These are phyloP conservation scores for Aricia agestis DNA, from an alignment of 1,140 invertebrate species.

Conservation along the genomic window DNA sequence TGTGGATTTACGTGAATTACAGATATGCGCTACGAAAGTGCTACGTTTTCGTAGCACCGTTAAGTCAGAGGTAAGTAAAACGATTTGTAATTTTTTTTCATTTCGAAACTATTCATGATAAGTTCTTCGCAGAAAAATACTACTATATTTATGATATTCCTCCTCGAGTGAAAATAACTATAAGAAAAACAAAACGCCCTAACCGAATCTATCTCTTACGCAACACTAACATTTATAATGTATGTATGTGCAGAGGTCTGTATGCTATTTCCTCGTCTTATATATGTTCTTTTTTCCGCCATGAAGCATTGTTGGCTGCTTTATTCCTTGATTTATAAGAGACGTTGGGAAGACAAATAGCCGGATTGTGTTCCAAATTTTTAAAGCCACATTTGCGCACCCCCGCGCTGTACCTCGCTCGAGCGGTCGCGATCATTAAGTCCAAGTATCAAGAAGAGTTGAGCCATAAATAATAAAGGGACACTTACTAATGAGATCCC, in stretches of 20 bases:
- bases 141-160: no score
- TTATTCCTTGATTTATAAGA: conserved; percentile 78
- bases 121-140: no score
- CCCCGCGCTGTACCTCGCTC: conserved; percentile 48
- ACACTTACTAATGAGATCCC: neutral
- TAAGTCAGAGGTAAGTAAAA: no score
- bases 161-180: neutral
- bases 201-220: conserved; percentile 46
- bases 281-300: conserved; percentile 74
- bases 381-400: conserved; percentile 77
- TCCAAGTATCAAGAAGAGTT: conserved; percentile 2
- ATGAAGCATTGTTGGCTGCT: conserved; percentile 78
- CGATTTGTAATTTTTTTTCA: no score
- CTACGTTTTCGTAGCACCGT: no score
- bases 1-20: no score
- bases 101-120: no score
- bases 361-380: conserved; percentile 78
- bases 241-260: conserved; percentile 67
- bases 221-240: conserved; percentile 65
- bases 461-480: conserved; percentile 6
- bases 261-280: conserved; percentile 71
- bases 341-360: conserved; percentile 78
- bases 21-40: no score
- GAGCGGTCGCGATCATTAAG: conserved; percentile 38
- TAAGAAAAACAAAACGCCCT: conserved; percentile 12